These are phyloP conservation scores for Boleophthalmus pectinirostris DNA, from an alignment of 2,113 vertebrate genomes.

Conservation along the genomic window DNA sequence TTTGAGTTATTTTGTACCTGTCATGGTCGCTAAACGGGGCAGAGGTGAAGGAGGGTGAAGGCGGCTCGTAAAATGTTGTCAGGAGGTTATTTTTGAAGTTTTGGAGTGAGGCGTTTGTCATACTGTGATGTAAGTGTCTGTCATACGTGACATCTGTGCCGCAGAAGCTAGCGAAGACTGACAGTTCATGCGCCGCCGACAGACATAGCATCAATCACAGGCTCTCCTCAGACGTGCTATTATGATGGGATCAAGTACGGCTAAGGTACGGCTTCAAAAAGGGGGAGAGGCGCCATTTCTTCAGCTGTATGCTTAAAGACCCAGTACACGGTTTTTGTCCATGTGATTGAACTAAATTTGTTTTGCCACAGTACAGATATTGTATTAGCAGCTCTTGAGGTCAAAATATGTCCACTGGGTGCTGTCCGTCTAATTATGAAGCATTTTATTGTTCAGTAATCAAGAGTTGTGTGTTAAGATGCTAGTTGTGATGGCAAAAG, in stretches of 20 bases:
- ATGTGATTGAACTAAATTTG: too few relatives aligned
- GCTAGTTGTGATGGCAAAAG: too few relatives aligned
- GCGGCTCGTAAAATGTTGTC: background rate
- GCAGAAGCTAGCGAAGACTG: constrained; percentile 2
- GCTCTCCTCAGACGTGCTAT: background rate
- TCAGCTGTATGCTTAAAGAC: background rate
- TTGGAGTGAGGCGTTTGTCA: constrained; percentile 6
- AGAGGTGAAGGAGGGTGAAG: background rate
- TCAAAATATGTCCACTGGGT: too few relatives aligned
- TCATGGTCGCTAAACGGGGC: background rate
- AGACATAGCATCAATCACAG: background rate
- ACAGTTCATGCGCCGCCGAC: background rate
- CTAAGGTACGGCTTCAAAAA: background rate
- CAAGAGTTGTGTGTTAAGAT: too few relatives aligned
- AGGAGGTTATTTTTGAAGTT: constrained; percentile 1
- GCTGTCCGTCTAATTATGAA: too few relatives aligned
- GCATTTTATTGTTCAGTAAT: too few relatives aligned
- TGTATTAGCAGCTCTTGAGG: too few relatives aligned
- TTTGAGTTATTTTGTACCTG: background rate
- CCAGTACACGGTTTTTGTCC: too few relatives aligned
- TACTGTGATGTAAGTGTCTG: constrained; percentile 6
- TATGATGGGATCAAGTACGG: background rate
- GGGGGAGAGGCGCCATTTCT: background rate
- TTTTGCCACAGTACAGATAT: too few relatives aligned
- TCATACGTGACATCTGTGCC: constrained; percentile 2